These are phyloP conservation scores for Bombyx mori DNA, from an alignment of 1,140 invertebrate genomes.

Conservation along the genomic window ASM3026992v2 NC_085111.1:14362501-14363000, in stretches of 20 bases:
- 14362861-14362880: conserved; percentile 5
- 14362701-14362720: conserved; percentile 21
- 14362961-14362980: conserved; percentile 4
- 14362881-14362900: conserved; percentile 4
- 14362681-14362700: too few relatives aligned
- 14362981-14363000: neutral
- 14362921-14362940: conserved; percentile 9
- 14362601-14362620: too few relatives aligned
- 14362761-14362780: conserved; percentile 22
- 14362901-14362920: conserved; percentile 14
- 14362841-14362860: conserved; percentile 51
- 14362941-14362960: conserved; percentile 18
- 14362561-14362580: too few relatives aligned
- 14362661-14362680: too few relatives aligned
- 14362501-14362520: neutral
- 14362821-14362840: conserved; percentile 73
- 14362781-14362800: conserved; percentile 19
- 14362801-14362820: conserved; percentile 69
- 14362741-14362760: conserved; percentile 22
- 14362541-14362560: too few relatives aligned
- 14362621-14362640: too few relatives aligned
- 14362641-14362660: too few relatives aligned
- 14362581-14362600: too few relatives aligned
- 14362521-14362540: neutral
- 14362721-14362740: conserved; percentile 19